Percentiles rank a stretch among this genome's conserved stretches.
These are phyloP conservation scores for Horisme vitalbata DNA, from an alignment of 2,888 invertebrate species.

Conservation along the genomic window DNA sequence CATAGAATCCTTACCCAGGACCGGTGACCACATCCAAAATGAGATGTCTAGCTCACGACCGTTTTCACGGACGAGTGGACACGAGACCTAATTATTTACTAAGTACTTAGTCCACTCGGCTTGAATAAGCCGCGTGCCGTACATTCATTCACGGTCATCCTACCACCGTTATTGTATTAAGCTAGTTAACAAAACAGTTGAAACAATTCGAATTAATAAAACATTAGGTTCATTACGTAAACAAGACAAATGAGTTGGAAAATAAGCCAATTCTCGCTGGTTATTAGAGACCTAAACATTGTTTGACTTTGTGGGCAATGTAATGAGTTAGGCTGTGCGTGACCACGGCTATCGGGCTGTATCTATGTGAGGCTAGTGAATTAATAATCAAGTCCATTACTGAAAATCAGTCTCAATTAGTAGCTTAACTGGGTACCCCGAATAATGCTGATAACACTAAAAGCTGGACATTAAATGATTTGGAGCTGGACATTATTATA, in stretches of 20 bases:
- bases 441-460: too few species aligned
- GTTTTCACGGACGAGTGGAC: too few species aligned
- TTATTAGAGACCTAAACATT: constrained; percentile 24
- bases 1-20: too few species aligned
- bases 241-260: constrained; percentile 30
- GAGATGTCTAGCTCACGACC: too few species aligned
- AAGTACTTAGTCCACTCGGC: too few species aligned
- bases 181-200: constrained; percentile 30
- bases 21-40: too few species aligned
- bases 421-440: too few species aligned
- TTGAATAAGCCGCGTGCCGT: constrained; percentile 1
- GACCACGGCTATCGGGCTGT: neutral
- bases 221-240: constrained; percentile 31
- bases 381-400: too few species aligned
- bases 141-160: constrained; percentile 19
- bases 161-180: constrained; percentile 21
- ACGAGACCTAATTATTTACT: too few species aligned
- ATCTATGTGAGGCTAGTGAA: neutral
- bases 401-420: too few species aligned
- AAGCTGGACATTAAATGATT: too few species aligned
- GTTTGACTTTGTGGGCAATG: constrained; percentile 12
- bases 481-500: too few species aligned
- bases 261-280: constrained; percentile 25
- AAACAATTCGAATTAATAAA: constrained; percentile 33
- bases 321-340: neutral